phyloP scores from a whole-genome alignment of 2,888 invertebrate species.

The Pristionchus entomophagus region DNA sequence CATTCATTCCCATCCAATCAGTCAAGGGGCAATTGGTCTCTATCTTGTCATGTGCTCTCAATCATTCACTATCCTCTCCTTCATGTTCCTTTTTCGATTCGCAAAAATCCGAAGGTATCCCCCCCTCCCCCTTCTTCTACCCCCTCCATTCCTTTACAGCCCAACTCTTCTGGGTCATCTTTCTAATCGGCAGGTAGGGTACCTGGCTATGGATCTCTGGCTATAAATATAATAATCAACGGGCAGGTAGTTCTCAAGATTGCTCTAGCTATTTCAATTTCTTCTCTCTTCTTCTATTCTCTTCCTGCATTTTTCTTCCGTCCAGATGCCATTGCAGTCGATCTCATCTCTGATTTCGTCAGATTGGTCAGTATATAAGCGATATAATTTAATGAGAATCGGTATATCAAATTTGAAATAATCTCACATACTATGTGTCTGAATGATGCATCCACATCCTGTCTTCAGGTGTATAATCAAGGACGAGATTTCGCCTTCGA shows the following conservation, averaged over 20 bases:
- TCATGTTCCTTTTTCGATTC: not conserved
- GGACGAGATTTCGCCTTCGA: not conserved
- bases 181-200: no score
- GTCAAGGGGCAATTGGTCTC: not conserved
- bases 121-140: no score
- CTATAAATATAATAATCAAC: no score
- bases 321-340: not conserved
- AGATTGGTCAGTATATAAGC: not conserved
- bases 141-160: not conserved
- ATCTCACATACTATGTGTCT: not conserved
- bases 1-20: not conserved
- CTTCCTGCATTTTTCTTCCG: constrained; percentile 8
- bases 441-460: not conserved
- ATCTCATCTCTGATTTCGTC: not conserved
- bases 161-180: not conserved
- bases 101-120: not conserved
- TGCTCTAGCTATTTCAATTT: not conserved
- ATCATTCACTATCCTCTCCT: not conserved
- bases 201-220: no score
- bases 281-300: not conserved
- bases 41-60: not conserved
- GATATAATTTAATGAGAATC: not conserved
- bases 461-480: not conserved
- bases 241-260: not conserved
- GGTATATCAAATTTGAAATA: not conserved